phyloP scores from a whole-genome alignment of 2,797 vertebrate species.

The Clamator glandarius region DNA sequence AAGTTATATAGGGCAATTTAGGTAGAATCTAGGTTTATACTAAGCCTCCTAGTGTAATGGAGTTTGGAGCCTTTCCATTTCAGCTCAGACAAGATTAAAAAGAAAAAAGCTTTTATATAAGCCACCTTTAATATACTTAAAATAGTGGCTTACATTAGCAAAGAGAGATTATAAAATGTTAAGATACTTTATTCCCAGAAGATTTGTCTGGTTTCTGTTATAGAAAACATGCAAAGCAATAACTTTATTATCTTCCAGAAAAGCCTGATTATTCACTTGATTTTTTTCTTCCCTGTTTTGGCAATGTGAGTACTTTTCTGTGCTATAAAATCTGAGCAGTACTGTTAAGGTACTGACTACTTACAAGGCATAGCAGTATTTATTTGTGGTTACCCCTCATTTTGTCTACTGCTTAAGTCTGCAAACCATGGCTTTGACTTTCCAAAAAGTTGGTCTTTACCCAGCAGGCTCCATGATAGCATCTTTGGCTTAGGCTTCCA shows the following conservation, averaged over 20 bases:
- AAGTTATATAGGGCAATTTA: slow-evolving; percentile 18
- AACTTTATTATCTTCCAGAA: slow-evolving; percentile 8
- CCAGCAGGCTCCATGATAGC: neutral
- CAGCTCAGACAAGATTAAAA: slow-evolving; percentile 68
- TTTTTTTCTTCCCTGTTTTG: neutral
- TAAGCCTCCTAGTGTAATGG: slow-evolving; percentile 28
- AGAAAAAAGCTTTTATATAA: slow-evolving; percentile 47
- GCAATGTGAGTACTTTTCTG: neutral
- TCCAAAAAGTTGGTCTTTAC: neutral
- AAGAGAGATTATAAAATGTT: slow-evolving; percentile 17
- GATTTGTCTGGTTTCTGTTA: neutral
- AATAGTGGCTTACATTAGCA: slow-evolving; percentile 32
- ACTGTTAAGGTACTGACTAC: neutral
- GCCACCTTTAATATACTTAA: slow-evolving; percentile 47
- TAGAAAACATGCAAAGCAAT: neutral
- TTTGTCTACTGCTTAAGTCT: neutral
- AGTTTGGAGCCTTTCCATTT: slow-evolving; percentile 47
- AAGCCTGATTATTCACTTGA: neutral
- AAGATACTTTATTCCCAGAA: neutral
- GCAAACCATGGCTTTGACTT: neutral
- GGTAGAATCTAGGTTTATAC: slow-evolving; percentile 13
- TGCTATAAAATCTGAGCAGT: neutral
- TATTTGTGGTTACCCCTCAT: neutral
- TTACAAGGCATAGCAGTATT: neutral
- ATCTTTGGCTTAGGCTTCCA: neutral